phyloP scores from a whole-genome alignment of 2,797 vertebrate species.

The Enteromius argenteus region DNA sequence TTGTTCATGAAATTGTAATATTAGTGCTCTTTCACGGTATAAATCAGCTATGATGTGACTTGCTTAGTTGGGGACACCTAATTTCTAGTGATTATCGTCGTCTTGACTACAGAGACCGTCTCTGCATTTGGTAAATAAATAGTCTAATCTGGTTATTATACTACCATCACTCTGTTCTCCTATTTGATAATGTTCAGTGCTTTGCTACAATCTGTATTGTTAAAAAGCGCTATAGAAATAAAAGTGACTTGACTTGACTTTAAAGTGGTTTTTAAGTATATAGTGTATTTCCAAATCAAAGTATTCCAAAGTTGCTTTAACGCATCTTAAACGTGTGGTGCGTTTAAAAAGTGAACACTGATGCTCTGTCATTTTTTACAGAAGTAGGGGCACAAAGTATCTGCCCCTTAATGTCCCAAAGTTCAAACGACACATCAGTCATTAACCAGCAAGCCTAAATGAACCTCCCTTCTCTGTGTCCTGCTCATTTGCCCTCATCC shows the following conservation, averaged over 20 bases:
- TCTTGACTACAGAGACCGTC: no score
- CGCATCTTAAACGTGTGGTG: background rate
- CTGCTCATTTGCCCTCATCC: background rate
- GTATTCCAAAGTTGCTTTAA: background rate
- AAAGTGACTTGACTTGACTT: background rate
- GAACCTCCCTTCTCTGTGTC: slow-evolving; percentile 35
- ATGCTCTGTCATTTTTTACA: background rate
- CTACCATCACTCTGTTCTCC: no score
- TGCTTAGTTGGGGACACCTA: no score
- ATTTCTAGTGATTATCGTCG: no score
- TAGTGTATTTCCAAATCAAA: background rate
- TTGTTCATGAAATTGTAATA: background rate
- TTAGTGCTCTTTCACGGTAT: background rate
- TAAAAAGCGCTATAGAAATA: no score
- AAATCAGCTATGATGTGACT: background rate
- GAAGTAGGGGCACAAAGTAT: slow-evolving; percentile 64
- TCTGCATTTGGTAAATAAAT: no score
- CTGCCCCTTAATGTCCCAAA: slow-evolving; percentile 57
- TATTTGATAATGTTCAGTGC: no score
- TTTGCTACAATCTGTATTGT: no score
- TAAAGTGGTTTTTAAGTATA: background rate
- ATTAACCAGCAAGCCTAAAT: slow-evolving; percentile 71
- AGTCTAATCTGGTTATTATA: no score
- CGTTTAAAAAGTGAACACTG: background rate
- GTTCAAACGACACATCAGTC: slow-evolving; percentile 66